A percentile compares a stretch with the other conserved stretches of the same genome.
Evolutionary conservation across 2,888 invertebrate genomes (phyloP).

Genomic region (Cremastinae sp.): DNA sequence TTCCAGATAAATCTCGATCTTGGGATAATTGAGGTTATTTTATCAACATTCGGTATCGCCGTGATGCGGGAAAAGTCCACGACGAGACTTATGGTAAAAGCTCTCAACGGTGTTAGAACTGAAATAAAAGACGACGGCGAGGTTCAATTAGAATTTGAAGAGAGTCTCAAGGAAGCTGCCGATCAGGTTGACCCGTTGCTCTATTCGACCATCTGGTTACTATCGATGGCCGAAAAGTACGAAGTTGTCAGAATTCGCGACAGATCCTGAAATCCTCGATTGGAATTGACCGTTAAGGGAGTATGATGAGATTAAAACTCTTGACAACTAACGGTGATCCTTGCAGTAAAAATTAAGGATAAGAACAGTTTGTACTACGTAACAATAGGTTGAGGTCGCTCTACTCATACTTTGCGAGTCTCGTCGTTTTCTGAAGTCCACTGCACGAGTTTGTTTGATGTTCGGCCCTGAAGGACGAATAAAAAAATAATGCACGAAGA

Average conservation of each 20-base stretch:
- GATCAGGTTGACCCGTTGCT: conserved; percentile 67
- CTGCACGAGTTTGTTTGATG: no score
- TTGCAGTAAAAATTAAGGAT: no score
- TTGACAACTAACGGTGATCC: no score
- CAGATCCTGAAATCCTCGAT: conserved; percentile 27
- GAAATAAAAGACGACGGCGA: conserved; percentile 61
- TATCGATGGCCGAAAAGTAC: conserved; percentile 64
- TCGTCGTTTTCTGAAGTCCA: no score
- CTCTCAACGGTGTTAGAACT: conserved; percentile 65
- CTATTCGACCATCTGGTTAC: conserved; percentile 65
- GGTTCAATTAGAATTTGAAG: conserved; percentile 66
- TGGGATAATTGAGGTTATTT: conserved; percentile 65
- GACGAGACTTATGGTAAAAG: conserved; percentile 59
- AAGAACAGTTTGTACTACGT: no score
- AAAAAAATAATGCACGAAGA: conserved; percentile 42
- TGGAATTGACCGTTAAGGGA: conserved; percentile 27
- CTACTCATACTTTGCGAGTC: no score
- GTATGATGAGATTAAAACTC: no score
- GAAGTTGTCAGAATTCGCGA: conserved; percentile 64
- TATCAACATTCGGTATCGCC: conserved; percentile 66
- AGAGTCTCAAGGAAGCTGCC: conserved; percentile 65
- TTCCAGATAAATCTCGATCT: conserved; percentile 66
- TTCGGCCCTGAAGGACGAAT: conserved; percentile 26
- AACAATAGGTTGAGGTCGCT: no score
- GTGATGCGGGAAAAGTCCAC: conserved; percentile 63